Conservation (phyloP, 2,888 invertebrate species). For the Plagodis pulveraria region DNA sequence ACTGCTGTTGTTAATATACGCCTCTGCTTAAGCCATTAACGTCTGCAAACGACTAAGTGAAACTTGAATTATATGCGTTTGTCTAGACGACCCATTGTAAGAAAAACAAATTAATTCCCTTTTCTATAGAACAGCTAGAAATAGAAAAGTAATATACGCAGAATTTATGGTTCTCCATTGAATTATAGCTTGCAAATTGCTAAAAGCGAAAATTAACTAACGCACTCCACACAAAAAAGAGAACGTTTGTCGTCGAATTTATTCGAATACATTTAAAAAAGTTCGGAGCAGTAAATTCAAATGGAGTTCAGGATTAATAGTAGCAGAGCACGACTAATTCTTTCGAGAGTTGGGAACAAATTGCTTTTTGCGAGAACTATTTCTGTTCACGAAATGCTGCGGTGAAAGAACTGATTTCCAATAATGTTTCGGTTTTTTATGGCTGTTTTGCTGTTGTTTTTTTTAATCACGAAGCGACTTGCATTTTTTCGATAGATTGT, state of each 20-base stretch:
- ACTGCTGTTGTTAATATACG: conserved; percentile 59
- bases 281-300: conserved; percentile 39
- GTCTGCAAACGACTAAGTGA: conserved; percentile 75
- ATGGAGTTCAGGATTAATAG: conserved; percentile 39
- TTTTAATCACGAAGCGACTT: conserved; percentile 3
- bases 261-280: conserved; percentile 38
- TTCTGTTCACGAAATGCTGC: conserved; percentile 19
- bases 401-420: conserved; percentile 24
- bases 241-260: conserved; percentile 36
- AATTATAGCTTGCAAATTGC: conserved; percentile 66
- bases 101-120: conserved; percentile 82
- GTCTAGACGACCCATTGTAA: conserved; percentile 83
- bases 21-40: conserved; percentile 69
- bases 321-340: conserved; percentile 38
- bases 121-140: conserved; percentile 65
- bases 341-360: conserved; percentile 39
- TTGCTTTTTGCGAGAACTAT: conserved; percentile 31
- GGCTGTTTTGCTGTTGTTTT: conserved; percentile 1
- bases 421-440: conserved; percentile 15
- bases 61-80: conserved; percentile 80
- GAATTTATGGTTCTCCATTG: conserved; percentile 76
- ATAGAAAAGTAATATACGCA: conserved; percentile 69
- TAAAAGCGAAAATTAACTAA: conserved; percentile 65
- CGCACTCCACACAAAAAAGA: conserved; percentile 44
- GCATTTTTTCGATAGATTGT: background rate